Percentiles rank a stretch among this genome's conserved stretches.
phyloP scores from a whole-genome alignment of 2,797 vertebrate species.

The Tarsius wallacei region DNA sequence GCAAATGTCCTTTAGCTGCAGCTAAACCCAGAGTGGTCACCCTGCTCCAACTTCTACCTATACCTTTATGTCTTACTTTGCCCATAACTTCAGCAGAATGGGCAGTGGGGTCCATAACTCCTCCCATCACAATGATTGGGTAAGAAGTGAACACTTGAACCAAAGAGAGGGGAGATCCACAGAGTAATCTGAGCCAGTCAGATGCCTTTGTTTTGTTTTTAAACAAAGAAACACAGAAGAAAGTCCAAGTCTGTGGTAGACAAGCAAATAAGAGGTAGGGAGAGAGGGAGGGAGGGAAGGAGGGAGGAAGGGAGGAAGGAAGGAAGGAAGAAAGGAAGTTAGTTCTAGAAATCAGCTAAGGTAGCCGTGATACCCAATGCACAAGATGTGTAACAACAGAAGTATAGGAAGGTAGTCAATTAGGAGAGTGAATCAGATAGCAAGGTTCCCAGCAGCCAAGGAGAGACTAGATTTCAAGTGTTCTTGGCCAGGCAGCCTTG shows the following conservation, averaged over 20 bases:
- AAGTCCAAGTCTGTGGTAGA: not conserved
- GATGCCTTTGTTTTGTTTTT: not conserved
- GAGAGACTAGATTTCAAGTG: not conserved
- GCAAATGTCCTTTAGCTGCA: not conserved
- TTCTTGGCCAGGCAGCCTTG: not conserved
- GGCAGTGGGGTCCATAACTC: not conserved
- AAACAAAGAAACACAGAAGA: slow-evolving; percentile 43
- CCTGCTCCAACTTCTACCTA: not conserved
- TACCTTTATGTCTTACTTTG: not conserved
- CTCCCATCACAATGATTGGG: not conserved
- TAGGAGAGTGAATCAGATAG: not conserved
- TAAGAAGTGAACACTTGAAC: not conserved
- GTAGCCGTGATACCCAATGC: not conserved
- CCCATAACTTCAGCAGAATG: not conserved
- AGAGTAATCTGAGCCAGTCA: not conserved
- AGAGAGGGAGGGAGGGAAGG: no score
- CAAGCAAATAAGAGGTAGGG: not conserved
- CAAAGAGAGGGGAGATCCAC: not conserved
- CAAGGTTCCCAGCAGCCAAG: not conserved
- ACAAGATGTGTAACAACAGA: not conserved
- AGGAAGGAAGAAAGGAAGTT: no score
- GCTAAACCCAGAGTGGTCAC: not conserved
- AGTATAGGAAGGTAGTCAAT: not conserved
- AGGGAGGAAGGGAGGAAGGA: no score
- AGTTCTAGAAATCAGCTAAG: not conserved